phyloP scores from a whole-genome alignment of 2,888 invertebrate genomes.

The Dyspetes luteomarginatus region DNA sequence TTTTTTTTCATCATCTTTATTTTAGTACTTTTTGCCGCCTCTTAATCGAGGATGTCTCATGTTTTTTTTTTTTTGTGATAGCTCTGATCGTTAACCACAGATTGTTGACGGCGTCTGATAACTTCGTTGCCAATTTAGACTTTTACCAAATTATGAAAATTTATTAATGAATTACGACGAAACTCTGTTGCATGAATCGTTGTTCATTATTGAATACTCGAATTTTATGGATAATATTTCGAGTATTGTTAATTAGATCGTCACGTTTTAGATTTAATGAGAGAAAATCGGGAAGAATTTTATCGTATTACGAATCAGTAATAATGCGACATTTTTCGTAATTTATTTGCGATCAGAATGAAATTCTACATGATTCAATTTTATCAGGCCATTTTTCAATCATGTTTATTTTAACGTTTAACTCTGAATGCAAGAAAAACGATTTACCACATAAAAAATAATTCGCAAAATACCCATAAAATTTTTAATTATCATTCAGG shows the following conservation, averaged over 20 bases:
- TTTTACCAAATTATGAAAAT: conserved; percentile 35
- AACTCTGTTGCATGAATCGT: neutral
- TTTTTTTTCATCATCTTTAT: neutral
- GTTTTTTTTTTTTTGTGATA: neutral
- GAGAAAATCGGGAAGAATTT: no score
- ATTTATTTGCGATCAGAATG: no score
- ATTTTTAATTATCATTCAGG: no score
- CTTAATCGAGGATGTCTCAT: neutral
- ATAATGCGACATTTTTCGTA: no score
- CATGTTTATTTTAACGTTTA: no score
- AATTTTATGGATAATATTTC: neutral
- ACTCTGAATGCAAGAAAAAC: no score
- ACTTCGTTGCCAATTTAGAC: conserved; percentile 27
- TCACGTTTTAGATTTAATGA: no score
- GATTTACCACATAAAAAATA: no score
- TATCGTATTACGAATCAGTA: no score
- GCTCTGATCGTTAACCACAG: neutral
- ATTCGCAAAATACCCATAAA: no score
- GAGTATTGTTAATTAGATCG: neutral
- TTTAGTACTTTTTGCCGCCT: neutral
- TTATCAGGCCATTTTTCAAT: no score
- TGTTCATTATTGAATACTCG: neutral
- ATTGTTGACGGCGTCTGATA: neutral
- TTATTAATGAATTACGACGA: conserved; percentile 17
- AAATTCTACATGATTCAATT: no score